Base-by-base conservation (phyloP, 2,888 invertebrate genomes). In the Rhagonycha fulva region DNA sequence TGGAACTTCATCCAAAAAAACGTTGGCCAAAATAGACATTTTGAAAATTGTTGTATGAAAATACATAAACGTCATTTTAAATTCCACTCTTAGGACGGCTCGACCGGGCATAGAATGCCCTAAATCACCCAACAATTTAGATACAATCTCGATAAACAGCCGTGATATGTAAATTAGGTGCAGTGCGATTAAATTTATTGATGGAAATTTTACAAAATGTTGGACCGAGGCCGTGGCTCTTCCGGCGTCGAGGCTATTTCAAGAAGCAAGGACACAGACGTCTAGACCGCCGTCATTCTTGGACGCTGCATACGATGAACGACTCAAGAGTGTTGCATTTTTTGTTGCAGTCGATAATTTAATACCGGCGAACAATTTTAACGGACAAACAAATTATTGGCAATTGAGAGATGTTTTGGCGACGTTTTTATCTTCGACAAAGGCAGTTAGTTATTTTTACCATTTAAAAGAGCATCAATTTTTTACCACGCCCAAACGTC, bases 201-300 rank as follows among this genome's bases (percentile, higher is more conserved):
- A 14, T 68, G 26, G 32, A 61, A 71, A 60, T 67, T 70, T 61
- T 23, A 62, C 66, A 81, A 81, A 83, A 82, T 81, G 82, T 82
- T 81, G 82, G 83, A 82, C 83, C 80, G 84, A 82, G 84, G 81
- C 83, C 84, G 80, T 80, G 81, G 82, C 84, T 86, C 86, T 86
- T 86, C 86, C 86, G 86, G 86, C 85, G 86, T 85, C 85, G 85
- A 82, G 83, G 82, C 83, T 86, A 86, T 85, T 86, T 83, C 85
- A 47, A 47, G 82, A 80, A 80, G 86, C 86, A 86, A 86, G 86
- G 86, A 85, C 85, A 84, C 83, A 85, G 86, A 86, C 85, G 85
- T 85, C 85, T 86, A 85, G 85, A 86, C 85, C 83, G 80, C 63
- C 79, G 80, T 79, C 79, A 80, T 79, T 79, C 78, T 77, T 76